Conservation (phyloP, 2,888 invertebrate species). For the Meiosimyza decipiens region DNA sequence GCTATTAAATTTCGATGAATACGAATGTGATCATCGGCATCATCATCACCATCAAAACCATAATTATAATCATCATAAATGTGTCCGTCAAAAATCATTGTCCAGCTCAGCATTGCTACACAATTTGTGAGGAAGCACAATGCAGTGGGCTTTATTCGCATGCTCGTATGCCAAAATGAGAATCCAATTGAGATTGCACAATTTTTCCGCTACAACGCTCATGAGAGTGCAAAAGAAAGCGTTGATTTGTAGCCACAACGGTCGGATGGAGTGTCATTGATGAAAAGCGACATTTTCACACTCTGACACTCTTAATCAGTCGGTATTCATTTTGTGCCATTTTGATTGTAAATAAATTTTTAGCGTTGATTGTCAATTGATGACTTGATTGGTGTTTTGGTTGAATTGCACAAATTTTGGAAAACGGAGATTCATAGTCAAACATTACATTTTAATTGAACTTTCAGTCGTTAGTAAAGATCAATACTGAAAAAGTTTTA, state of each 20-base stretch:
- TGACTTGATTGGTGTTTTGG: background rate
- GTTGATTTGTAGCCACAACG: too few species aligned
- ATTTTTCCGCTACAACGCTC: background rate
- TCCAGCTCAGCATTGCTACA: slow-evolving; percentile 2
- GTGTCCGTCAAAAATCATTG: too few species aligned
- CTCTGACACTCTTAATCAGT: slow-evolving; percentile 7
- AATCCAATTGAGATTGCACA: slow-evolving; percentile 9
- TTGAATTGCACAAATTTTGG: background rate
- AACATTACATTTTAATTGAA: too few species aligned
- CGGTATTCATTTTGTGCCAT: background rate
- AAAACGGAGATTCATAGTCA: too few species aligned
- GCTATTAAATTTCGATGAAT: background rate
- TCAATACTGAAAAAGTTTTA: too few species aligned
- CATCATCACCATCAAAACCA: background rate
- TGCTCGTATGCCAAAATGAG: background rate
- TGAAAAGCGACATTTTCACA: too few species aligned
- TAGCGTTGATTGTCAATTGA: slow-evolving; percentile 7
- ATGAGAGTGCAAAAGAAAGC: background rate
- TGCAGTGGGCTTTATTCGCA: background rate
- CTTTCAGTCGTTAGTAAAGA: too few species aligned
- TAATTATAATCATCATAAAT: too few species aligned
- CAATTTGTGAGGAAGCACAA: background rate
- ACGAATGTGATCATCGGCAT: background rate
- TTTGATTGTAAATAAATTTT: slow-evolving; percentile 2
- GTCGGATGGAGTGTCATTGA: background rate